These are phyloP conservation scores for Uloborus diversus DNA, from an alignment of 1,140 invertebrate genomes.

Conservation along the genomic window DNA sequence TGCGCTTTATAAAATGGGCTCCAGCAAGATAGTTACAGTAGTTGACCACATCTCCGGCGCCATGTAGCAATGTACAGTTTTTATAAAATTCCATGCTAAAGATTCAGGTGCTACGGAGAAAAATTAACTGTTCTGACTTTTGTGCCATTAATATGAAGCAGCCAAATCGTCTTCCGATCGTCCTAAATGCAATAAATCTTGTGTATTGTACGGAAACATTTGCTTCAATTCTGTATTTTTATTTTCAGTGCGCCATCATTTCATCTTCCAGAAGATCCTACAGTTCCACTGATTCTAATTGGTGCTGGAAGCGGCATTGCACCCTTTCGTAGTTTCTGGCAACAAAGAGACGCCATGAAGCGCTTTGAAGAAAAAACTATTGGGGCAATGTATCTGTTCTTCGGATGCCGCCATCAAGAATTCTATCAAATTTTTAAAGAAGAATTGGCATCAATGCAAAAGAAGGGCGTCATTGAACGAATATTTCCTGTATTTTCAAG, in stretches of 20 bases:
- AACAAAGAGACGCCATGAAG: constrained; percentile 17
- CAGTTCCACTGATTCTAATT: constrained; percentile 46
- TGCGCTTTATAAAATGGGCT: too few relatives aligned
- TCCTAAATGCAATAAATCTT: neutral
- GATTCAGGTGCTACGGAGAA: too few relatives aligned
- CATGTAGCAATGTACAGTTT: too few relatives aligned
- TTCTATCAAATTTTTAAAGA: constrained; percentile 64
- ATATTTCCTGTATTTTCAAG: constrained; percentile 64
- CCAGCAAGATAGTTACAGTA: too few relatives aligned
- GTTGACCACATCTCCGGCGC: too few relatives aligned
- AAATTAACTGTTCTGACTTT: too few relatives aligned
- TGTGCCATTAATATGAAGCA: too few relatives aligned
- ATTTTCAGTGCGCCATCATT: constrained; percentile 60
- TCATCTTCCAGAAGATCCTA: constrained; percentile 34
- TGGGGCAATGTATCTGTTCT: constrained; percentile 65
- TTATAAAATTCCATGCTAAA: too few relatives aligned
- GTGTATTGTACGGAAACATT: neutral
- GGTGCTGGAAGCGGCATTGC: constrained; percentile 58
- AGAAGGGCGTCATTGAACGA: constrained; percentile 60
- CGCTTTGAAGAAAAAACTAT: neutral
- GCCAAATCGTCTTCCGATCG: too few relatives aligned
- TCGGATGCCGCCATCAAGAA: constrained; percentile 64
- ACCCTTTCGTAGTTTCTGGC: constrained; percentile 58
- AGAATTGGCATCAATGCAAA: constrained; percentile 61
- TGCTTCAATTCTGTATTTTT: neutral